Percentiles rank a stretch among this genome's conserved stretches.
These are phyloP conservation scores for Cyprinus carpio DNA, from an alignment of 2,113 vertebrate genomes.

Conservation along the genomic window DNA sequence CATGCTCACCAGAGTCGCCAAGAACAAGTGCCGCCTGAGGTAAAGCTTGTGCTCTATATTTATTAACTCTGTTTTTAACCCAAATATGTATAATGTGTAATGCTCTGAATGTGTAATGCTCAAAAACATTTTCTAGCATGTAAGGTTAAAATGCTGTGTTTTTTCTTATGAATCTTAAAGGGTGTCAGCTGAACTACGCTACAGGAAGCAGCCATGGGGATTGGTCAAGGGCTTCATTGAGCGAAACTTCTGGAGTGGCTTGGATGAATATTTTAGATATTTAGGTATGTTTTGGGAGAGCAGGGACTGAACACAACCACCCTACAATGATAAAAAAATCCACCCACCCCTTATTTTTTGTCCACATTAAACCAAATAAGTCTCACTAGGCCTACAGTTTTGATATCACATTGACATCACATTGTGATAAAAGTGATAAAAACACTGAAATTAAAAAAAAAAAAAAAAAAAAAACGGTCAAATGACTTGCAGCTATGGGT, in stretches of 20 bases:
- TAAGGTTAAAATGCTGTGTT: slow-evolving; percentile 70
- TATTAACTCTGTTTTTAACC: slow-evolving; percentile 63
- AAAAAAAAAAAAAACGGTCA: no score
- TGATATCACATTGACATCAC: no score
- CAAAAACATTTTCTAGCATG: neutral
- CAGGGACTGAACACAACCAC: neutral
- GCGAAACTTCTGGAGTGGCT: slow-evolving; percentile 98
- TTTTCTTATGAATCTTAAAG: slow-evolving; percentile 63
- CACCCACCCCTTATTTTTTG: no score
- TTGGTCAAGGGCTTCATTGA: slow-evolving; percentile 98
- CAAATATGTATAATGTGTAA: slow-evolving; percentile 72
- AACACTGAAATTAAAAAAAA: no score
- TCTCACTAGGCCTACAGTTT: no score
- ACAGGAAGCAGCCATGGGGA: slow-evolving; percentile 97
- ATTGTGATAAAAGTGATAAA: no score
- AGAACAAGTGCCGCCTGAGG: slow-evolving; percentile 91
- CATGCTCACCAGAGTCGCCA: slow-evolving; percentile 94
- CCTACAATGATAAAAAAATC: no score
- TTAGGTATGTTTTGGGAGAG: slow-evolving; percentile 87
- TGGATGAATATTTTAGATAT: slow-evolving; percentile 96
- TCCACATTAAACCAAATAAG: no score
- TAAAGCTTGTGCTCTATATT: slow-evolving; percentile 60
- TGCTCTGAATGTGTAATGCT: neutral
- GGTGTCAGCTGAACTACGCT: slow-evolving; percentile 95
- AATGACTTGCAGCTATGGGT: no score